Conservation (phyloP, 2,888 invertebrate species). For the Deroplatys truncata region DNA sequence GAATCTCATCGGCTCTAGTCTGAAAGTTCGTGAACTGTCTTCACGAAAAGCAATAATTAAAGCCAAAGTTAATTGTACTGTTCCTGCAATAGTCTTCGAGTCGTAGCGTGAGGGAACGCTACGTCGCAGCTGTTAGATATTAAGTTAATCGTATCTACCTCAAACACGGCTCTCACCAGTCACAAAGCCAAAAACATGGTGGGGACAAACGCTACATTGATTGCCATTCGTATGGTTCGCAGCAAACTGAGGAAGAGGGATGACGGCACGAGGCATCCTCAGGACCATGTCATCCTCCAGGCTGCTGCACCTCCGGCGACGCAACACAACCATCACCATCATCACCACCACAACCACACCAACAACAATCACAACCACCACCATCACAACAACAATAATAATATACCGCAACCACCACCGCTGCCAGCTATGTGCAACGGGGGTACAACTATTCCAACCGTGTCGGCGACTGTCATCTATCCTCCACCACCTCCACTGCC, state of each 20-base stretch:
- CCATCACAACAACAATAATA: constrained; percentile 29
- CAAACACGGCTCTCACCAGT: neutral
- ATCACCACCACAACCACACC: constrained; percentile 41
- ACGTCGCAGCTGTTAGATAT: neutral
- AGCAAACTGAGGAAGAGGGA: constrained; percentile 84
- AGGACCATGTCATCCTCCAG: constrained; percentile 31
- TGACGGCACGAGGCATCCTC: constrained; percentile 50
- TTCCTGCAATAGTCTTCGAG: neutral
- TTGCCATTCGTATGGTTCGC: constrained; percentile 87
- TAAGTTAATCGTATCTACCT: neutral
- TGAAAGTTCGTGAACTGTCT: neutral
- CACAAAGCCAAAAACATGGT: constrained; percentile 56
- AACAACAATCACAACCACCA: constrained; percentile 45
- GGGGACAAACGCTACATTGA: constrained; percentile 73
- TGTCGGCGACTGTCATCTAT: constrained; percentile 3
- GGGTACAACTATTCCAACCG: neutral
- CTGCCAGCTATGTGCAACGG: constrained; percentile 31
- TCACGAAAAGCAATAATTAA: neutral
- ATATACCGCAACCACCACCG: constrained; percentile 36
- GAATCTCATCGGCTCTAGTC: neutral
- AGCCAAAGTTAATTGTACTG: neutral
- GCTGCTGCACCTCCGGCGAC: constrained; percentile 34
- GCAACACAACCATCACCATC: constrained; percentile 27
- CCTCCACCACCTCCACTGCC: constrained; percentile 37
- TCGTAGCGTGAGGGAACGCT: neutral